phyloP scores from a whole-genome alignment of 2,113 vertebrate species.

The Anguilla rostrata region DNA sequence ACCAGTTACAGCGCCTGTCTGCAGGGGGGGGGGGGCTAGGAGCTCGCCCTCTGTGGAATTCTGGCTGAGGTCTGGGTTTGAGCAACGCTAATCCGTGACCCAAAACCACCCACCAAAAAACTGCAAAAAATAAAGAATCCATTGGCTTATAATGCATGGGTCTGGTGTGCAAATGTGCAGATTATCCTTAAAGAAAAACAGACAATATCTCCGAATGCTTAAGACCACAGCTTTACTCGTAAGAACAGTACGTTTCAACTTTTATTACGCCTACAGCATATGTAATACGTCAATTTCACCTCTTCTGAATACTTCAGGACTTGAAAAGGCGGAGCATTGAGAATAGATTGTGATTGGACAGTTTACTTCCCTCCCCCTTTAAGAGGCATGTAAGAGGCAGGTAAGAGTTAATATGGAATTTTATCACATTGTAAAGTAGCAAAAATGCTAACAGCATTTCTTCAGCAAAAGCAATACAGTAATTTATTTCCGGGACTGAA shows the following conservation, averaged over 20 bases:
- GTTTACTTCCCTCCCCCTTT: constrained; percentile 34
- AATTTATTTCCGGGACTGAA: neutral
- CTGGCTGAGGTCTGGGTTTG: neutral
- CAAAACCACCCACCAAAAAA: constrained; percentile 27
- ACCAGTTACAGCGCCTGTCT: neutral
- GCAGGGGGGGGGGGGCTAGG: neutral
- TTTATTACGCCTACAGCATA: constrained; percentile 18
- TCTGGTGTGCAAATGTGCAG: neutral
- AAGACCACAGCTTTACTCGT: constrained; percentile 11
- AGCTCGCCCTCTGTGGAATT: neutral
- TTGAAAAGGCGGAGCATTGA: constrained; percentile 34
- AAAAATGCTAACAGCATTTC: neutral
- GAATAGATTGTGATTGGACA: constrained; percentile 50
- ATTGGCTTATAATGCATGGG: neutral
- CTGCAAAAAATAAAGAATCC: neutral
- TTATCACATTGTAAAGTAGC: neutral
- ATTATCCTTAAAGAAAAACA: constrained; percentile 22
- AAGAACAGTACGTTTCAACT: neutral
- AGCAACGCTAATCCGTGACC: neutral
- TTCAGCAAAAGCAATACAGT: neutral
- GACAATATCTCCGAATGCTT: constrained; percentile 19
- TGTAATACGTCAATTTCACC: constrained; percentile 43
- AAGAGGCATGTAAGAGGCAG: constrained; percentile 16
- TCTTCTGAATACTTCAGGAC: constrained; percentile 5
- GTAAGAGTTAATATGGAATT: neutral